phyloP scores from a whole-genome alignment of 2,888 invertebrate species.

The Acrocera orbiculus region DNA sequence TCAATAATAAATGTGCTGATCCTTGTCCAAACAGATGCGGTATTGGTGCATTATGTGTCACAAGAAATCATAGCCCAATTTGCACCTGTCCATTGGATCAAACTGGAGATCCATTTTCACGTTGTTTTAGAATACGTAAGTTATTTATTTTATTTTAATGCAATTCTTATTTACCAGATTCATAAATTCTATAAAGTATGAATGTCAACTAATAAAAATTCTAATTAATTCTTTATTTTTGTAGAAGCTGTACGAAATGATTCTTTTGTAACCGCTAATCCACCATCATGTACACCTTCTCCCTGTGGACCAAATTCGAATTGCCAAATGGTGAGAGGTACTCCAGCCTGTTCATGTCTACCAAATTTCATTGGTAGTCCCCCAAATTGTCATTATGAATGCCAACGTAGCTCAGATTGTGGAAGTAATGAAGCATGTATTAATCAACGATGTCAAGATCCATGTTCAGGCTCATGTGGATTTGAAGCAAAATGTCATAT shows the following conservation, averaged over 20 bases:
- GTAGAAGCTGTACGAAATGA: slow-evolving; percentile 9
- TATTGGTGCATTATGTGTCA: slow-evolving; percentile 63
- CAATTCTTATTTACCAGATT: not conserved
- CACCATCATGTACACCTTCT: slow-evolving; percentile 61
- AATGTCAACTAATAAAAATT: not conserved
- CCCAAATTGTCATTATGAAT: slow-evolving; percentile 64
- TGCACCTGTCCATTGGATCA: slow-evolving; percentile 72
- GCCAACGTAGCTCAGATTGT: slow-evolving; percentile 62
- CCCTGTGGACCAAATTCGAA: slow-evolving; percentile 73
- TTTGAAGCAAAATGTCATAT: slow-evolving; percentile 62
- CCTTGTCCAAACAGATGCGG: slow-evolving; percentile 80
- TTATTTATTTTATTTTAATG: slow-evolving; percentile 15
- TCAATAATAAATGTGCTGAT: slow-evolving; percentile 71
- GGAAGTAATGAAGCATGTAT: slow-evolving; percentile 58
- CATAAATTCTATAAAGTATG: too few relatives aligned
- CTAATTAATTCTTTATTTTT: not conserved
- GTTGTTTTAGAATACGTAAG: slow-evolving; percentile 53
- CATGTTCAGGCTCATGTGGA: slow-evolving; percentile 69
- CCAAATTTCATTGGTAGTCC: slow-evolving; percentile 63
- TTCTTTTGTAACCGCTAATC: slow-evolving; percentile 38
- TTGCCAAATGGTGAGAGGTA: slow-evolving; percentile 54
- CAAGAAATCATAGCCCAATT: slow-evolving; percentile 71
- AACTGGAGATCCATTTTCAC: slow-evolving; percentile 72
- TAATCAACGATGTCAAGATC: slow-evolving; percentile 62
- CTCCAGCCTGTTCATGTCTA: slow-evolving; percentile 61